Evolutionary conservation across 2,113 vertebrate genomes (phyloP), one percentile per base, ranked within the genome.

Genomic region (Chloebia gouldiae): DNA sequence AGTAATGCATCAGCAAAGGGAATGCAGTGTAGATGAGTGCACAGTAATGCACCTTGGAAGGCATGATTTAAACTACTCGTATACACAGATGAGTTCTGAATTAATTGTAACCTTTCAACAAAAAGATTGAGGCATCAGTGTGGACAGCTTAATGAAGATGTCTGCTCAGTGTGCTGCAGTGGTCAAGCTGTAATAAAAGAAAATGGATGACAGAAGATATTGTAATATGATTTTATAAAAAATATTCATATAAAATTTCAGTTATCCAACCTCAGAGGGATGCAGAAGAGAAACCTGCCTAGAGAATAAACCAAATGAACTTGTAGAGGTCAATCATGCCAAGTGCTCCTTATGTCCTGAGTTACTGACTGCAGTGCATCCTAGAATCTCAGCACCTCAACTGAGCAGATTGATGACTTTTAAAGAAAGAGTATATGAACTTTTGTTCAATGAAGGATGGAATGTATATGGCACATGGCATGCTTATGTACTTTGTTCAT

Each of bases 71-170:
- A 97, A 94, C 90, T 92, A 70, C 81, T 93, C 42, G 15, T 83
- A 84, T 85, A 87, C 73, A 77, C 19, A 68, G 71, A 86, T 88
- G 84, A 89, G 59, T 91, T 96, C 89, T 93, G 95, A 97, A 98
- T 97, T 91, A 93, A 93, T 87, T 91, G 90, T 93, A 94, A 95
- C 77, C 92, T 97, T 97, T 96, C 85, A 86, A 81, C 76, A 89
- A 83, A 83, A 96, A 96, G 93, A 97, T 17, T 85, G 64, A 94
- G 83, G 86, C 79, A 89, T 95, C 88, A 88, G 35, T 13, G 8
- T 93, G 86, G 88, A 95, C 68, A 90, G 64, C 63, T 91, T 96
- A 96, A 96, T 97, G 97, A 97, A 97, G 83, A 93, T n/a, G 68
- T 83, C 83, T 88, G 61, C 69, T 89, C 69, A 39, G 54, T 64